Evolutionary conservation across 2,113 vertebrate genomes (phyloP).

Genomic region (Antechinus flavipes): DNA sequence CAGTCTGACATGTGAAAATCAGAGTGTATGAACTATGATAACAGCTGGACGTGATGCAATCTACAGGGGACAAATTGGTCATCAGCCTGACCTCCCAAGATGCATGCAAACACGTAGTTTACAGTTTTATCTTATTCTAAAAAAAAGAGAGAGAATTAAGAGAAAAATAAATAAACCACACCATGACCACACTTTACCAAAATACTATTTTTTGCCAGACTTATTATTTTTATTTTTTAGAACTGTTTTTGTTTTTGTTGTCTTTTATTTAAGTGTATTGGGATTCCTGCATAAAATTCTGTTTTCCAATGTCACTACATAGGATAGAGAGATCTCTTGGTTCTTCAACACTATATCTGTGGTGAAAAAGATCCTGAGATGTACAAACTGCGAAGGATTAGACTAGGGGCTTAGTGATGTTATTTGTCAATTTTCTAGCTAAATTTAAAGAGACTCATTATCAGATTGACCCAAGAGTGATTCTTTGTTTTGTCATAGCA

Average conservation of each 20-base stretch:
- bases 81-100: conserved; percentile 68
- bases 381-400: not conserved
- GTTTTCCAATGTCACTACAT: not conserved
- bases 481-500: not conserved
- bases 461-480: not conserved
- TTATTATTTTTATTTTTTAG: conserved; percentile 8
- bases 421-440: not conserved
- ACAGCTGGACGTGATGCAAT: conserved; percentile 75
- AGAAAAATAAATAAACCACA: conserved; percentile 48
- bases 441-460: not conserved
- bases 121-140: conserved; percentile 27
- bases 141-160: conserved; percentile 44
- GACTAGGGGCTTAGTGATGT: not conserved
- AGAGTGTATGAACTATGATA: conserved; percentile 75
- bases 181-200: not conserved
- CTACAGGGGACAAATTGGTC: conserved; percentile 65
- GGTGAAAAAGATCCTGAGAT: not conserved
- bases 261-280: not conserved
- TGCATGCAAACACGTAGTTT: not conserved
- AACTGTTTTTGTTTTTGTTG: not conserved
- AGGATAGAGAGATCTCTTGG: not conserved
- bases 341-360: not conserved
- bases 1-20: conserved; percentile 73
- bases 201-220: conserved; percentile 9
- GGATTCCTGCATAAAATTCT: not conserved